A percentile compares a stretch with the other conserved stretches of the same genome.
Evolutionary conservation across 2,888 invertebrate species (phyloP).

Genomic region (Chrysolina oricalcia): DNA sequence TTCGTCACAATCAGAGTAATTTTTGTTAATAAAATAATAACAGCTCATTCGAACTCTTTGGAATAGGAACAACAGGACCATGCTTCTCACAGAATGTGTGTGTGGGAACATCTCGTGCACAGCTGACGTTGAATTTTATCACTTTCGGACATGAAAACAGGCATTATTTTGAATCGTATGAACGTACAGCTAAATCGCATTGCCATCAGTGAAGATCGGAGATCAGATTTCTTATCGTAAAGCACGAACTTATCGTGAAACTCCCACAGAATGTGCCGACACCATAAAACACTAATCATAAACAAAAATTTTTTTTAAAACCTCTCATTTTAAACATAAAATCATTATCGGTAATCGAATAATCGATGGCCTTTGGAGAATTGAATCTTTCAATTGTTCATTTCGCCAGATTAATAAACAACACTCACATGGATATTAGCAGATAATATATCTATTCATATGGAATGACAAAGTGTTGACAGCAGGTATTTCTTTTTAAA

Average conservation of each 20-base stretch:
- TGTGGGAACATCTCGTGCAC: no score
- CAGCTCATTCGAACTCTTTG: no score
- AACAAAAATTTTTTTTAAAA: not conserved
- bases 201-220: not conserved
- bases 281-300: not conserved
- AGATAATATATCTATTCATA: not conserved
- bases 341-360: not conserved
- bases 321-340: not conserved
- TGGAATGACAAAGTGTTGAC: not conserved
- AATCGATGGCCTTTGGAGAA: not conserved
- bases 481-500: not conserved
- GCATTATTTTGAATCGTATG: not conserved
- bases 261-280: slow-evolving; percentile 19
- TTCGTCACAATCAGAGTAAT: no score
- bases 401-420: not conserved
- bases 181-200: not conserved
- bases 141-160: not conserved
- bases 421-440: not conserved
- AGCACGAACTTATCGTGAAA: slow-evolving; percentile 9
- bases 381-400: not conserved
- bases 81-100: no score
- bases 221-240: not conserved
- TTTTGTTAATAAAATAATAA: no score
- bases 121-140: not conserved
- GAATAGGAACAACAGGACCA: no score